Base-by-base conservation (phyloP, 2,888 invertebrate species). In the Mimachlamys varia region DNA sequence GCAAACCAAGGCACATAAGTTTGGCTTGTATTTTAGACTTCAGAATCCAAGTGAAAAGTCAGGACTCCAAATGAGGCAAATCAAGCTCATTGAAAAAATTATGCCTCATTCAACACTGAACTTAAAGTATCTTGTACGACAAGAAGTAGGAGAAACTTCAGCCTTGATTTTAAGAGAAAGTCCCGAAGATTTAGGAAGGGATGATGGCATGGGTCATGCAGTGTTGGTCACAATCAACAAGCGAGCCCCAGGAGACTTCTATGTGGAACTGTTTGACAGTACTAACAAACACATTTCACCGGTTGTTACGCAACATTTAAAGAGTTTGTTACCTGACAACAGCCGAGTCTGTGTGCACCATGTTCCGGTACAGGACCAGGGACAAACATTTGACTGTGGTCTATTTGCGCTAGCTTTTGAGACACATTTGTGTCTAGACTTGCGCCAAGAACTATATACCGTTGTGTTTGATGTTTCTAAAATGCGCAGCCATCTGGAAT, bases 351-450 rank as follows among this genome's bases (percentile, higher is more conserved):
- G 13, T 76, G 76, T 76, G 27, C 33, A 76, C 33, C 76, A 27
- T 76, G 76, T 76, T 76, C 76, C 27, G 13, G 76, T 76, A 13
- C 76, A 76, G 76, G 12, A 27, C 76, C 76, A 76, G 76, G 76
- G 76, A 76, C 33, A 13, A 12, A 76, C 33, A 19, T 27, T 27
- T 33, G 76, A 76, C 76, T 76, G 76, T 76, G 76, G 13, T 5
- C 13, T 13, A 2, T 76, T 76, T 12, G 76, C 33, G 1, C 17
- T 76, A 13, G 33, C 76, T 0, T 76, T 76, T 33, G 13, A 33
- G 12, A 12, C 76, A 12, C 76, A 76, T 33, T 33, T 76, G 33
- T 27, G 27, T 12, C 33, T 33, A 7, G 76, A 33, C 76, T 33
- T 33, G 76, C 27, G 76, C 27, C 12, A 33, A 1, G 76, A 76